Evolutionary conservation across 2,888 invertebrate species (phyloP).

Genomic region (Apodemia mormo): DNA sequence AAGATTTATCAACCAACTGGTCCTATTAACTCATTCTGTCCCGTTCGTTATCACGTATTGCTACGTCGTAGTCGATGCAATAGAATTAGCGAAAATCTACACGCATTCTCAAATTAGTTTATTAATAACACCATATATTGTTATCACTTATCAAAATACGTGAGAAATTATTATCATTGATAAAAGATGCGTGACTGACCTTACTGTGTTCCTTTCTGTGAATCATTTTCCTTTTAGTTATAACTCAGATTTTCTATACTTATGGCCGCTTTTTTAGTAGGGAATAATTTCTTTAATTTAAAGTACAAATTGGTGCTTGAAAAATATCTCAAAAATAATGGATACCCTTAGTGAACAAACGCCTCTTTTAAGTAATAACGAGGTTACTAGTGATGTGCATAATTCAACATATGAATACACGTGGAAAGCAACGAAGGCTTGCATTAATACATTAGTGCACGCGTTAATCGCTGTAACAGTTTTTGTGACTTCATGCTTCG

Average conservation of each 20-base stretch:
- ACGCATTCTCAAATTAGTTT: too few relatives aligned
- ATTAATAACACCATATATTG: neutral
- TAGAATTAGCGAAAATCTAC: too few relatives aligned
- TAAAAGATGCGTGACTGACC: slow-evolving; percentile 43
- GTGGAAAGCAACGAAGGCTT: slow-evolving; percentile 33
- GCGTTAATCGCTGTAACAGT: slow-evolving; percentile 41
- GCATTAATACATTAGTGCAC: slow-evolving; percentile 39
- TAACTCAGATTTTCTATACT: neutral
- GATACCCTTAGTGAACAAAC: slow-evolving; percentile 4
- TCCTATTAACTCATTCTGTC: neutral
- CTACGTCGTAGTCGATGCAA: too few relatives aligned
- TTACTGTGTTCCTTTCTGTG: neutral
- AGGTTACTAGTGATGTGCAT: slow-evolving; percentile 19
- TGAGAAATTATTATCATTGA: slow-evolving; percentile 47
- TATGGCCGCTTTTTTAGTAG: neutral
- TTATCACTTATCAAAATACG: slow-evolving; percentile 45
- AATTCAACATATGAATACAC: slow-evolving; percentile 28
- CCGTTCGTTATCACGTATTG: too few relatives aligned
- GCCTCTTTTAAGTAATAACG: slow-evolving; percentile 20
- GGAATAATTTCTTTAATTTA: neutral
- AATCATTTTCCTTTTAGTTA: slow-evolving; percentile 14
- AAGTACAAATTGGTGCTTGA: neutral
- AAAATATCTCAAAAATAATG: neutral
- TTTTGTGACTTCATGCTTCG: slow-evolving; percentile 44
- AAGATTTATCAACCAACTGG: too few relatives aligned